A percentile compares a stretch with the other conserved stretches of the same genome.
phyloP scores from a whole-genome alignment of 2,888 invertebrate genomes.

The Nymphalis urticae region DNA sequence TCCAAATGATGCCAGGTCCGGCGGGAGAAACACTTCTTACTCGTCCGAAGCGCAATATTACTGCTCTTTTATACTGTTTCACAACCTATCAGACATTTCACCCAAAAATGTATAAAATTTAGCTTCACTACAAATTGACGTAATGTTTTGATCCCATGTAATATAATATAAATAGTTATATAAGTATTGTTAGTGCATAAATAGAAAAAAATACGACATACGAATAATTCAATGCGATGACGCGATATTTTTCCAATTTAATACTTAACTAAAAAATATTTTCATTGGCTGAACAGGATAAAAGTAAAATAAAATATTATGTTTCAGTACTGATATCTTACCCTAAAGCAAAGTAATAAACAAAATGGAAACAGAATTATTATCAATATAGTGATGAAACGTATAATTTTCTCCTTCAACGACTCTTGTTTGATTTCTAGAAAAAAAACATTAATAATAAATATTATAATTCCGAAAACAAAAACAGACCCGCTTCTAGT shows the following conservation, averaged over 20 bases:
- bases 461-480: not conserved
- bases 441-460: conserved; percentile 35
- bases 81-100: conserved; percentile 57
- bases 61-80: conserved; percentile 77
- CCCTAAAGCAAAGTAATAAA: conserved; percentile 51
- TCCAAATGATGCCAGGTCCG: conserved; percentile 93
- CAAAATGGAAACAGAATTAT: conserved; percentile 53
- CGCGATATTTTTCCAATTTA: too few species aligned
- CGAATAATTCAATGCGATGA: too few species aligned
- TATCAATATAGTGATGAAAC: conserved; percentile 45
- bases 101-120: conserved; percentile 2
- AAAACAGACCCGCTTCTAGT: too few species aligned
- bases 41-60: conserved; percentile 80
- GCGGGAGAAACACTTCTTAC: conserved; percentile 61
- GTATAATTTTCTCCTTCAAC: conserved; percentile 48
- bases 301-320: not conserved
- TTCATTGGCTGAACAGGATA: too few species aligned
- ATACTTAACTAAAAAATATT: too few species aligned
- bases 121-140: not conserved
- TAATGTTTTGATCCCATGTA: not conserved
- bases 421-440: conserved; percentile 47
- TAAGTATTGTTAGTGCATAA: too few species aligned
- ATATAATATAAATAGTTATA: too few species aligned
- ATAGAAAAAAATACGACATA: too few species aligned
- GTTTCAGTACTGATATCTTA: conserved; percentile 36